Evolutionary conservation across 2,797 vertebrate species (phyloP).

Genomic region (Galago senegalensis): DNA sequence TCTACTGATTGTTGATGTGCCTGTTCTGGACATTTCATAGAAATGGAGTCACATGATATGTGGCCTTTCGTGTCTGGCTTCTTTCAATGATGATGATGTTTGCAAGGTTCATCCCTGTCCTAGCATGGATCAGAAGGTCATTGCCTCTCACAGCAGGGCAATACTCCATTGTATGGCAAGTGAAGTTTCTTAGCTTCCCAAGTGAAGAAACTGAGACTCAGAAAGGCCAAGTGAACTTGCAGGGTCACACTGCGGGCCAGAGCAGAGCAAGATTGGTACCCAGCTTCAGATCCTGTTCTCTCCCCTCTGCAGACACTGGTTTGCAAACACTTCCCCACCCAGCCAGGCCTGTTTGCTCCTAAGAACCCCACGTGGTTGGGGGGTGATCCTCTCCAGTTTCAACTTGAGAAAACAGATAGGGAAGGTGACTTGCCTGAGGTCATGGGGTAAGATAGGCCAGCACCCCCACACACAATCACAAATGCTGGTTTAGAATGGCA

Average conservation of each 20-base stretch:
- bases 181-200: neutral
- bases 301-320: neutral
- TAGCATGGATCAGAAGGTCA: neutral
- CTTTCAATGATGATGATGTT: neutral
- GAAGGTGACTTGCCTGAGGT: neutral
- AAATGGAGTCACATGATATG: neutral
- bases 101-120: neutral
- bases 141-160: neutral
- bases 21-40: neutral
- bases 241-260: neutral
- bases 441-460: neutral
- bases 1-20: neutral
- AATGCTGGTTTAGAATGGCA: neutral
- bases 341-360: neutral
- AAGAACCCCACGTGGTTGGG: neutral
- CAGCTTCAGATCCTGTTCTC: neutral
- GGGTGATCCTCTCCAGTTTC: conserved; percentile 1
- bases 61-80: neutral
- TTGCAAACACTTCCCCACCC: neutral
- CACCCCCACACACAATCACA: neutral
- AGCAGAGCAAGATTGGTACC: neutral
- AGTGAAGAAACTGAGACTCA: neutral
- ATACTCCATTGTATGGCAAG: neutral
- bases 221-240: neutral
- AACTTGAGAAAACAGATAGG: neutral